Percentiles rank a stretch among this genome's conserved stretches.
phyloP scores from a whole-genome alignment of 2,113 vertebrate species.

The Opisthocomus hoazin region DNA sequence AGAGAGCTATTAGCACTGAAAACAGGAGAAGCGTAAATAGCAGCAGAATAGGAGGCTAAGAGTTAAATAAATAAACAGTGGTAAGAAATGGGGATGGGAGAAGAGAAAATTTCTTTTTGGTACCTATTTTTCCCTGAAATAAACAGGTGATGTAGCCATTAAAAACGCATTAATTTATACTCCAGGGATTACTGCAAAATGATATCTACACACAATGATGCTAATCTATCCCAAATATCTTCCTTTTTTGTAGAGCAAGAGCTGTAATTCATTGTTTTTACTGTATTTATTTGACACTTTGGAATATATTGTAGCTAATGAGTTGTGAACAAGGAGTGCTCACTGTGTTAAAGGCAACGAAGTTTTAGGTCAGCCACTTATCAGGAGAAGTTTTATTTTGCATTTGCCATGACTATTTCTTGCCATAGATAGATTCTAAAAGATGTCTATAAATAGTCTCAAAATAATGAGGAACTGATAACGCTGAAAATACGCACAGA shows the following conservation, averaged over 20 bases:
- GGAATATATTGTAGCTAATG: background rate
- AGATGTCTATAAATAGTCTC: background rate
- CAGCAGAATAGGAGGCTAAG: background rate
- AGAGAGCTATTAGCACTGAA: background rate
- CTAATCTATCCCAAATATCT: background rate
- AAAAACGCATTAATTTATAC: background rate
- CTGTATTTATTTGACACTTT: background rate
- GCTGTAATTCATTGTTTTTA: background rate
- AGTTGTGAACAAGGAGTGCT: background rate
- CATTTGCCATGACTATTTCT: background rate
- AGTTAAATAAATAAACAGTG: background rate
- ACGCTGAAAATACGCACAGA: background rate
- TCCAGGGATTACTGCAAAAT: background rate
- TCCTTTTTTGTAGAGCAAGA: background rate
- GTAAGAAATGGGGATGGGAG: background rate
- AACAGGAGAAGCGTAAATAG: background rate
- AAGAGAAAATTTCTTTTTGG: background rate
- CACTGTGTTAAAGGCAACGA: background rate
- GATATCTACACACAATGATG: background rate
- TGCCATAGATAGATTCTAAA: background rate
- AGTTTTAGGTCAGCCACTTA: constrained; percentile 1
- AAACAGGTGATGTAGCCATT: background rate
- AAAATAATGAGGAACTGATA: constrained; percentile 48
- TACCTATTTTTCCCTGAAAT: background rate
- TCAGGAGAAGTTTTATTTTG: background rate